Conservation (phyloP, 2,888 invertebrate species). For the Acronicta aceris region DNA sequence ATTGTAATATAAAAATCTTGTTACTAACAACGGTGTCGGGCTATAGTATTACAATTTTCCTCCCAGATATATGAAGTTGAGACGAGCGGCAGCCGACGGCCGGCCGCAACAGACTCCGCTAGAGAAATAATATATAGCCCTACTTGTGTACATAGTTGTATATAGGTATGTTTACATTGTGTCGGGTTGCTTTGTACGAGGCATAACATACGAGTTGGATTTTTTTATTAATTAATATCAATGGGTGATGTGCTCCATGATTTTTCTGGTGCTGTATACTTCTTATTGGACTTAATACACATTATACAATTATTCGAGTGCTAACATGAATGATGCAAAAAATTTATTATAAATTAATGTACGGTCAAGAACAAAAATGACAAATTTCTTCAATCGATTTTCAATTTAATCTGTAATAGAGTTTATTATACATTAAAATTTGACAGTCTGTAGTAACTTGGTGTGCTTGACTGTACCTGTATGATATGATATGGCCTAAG, state of each 20-base stretch:
- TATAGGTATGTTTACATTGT: slow-evolving; percentile 87
- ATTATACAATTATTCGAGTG: no score
- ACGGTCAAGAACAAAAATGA: no score
- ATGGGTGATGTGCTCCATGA: slow-evolving; percentile 47
- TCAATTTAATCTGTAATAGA: no score
- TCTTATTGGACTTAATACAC: neutral
- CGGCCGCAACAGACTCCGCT: slow-evolving; percentile 72
- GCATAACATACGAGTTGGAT: slow-evolving; percentile 7
- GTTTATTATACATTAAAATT: no score
- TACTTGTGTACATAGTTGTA: slow-evolving; percentile 82
- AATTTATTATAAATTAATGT: no score
- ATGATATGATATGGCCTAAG: no score
- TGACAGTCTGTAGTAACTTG: no score
- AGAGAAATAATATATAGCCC: slow-evolving; percentile 76
- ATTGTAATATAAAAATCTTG: neutral
- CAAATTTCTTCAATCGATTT: no score
- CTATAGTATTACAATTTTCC: slow-evolving; percentile 58
- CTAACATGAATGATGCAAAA: no score
- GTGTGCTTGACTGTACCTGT: no score
- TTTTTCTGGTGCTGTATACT: neutral
- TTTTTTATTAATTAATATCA: slow-evolving; percentile 9
- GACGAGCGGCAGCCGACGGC: slow-evolving; percentile 80
- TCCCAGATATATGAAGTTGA: slow-evolving; percentile 81
- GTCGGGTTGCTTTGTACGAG: slow-evolving; percentile 49
- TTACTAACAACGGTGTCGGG: slow-evolving; percentile 65